A percentile compares a stretch with the other conserved stretches of the same genome.
Conservation (phyloP, 2,888 invertebrate genomes). For the Xanthia icteritia region DNA sequence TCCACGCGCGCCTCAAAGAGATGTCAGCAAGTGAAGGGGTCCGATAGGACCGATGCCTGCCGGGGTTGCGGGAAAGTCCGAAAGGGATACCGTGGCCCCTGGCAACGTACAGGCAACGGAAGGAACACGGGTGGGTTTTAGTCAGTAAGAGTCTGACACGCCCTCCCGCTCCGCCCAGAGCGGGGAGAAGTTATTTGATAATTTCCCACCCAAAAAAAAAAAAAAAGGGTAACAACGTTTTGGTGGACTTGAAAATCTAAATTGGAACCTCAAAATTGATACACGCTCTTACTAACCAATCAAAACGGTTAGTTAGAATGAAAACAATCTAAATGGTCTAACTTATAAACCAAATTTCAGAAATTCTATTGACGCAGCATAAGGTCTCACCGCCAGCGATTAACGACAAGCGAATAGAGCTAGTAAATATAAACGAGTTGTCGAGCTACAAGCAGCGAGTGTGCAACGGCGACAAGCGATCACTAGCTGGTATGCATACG, state of each 20-base stretch:
- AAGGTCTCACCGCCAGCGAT: neutral
- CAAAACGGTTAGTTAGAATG: slow-evolving; percentile 7
- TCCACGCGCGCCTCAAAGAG: too few species aligned
- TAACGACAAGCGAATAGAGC: neutral
- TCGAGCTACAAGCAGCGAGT: neutral
- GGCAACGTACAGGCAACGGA: too few species aligned
- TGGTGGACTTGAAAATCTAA: neutral
- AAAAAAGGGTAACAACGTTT: neutral
- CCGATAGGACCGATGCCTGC: too few species aligned
- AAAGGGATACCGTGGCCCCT: too few species aligned
- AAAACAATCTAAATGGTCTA: slow-evolving; percentile 23
- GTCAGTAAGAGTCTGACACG: too few species aligned
- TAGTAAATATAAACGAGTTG: neutral
- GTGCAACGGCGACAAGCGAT: too few species aligned
- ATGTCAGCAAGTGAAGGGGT: too few species aligned
- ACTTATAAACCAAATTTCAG: neutral
- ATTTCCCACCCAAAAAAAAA: too few species aligned
- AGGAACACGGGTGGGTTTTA: too few species aligned
- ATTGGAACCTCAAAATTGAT: neutral
- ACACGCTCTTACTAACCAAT: neutral
- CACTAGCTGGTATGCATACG: neutral
- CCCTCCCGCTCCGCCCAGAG: too few species aligned
- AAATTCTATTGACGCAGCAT: slow-evolving; percentile 5
- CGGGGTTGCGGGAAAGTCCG: too few species aligned
- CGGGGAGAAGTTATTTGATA: too few species aligned